Base-by-base conservation (phyloP, 2,113 vertebrate species). In the Pedetes capensis region DNA sequence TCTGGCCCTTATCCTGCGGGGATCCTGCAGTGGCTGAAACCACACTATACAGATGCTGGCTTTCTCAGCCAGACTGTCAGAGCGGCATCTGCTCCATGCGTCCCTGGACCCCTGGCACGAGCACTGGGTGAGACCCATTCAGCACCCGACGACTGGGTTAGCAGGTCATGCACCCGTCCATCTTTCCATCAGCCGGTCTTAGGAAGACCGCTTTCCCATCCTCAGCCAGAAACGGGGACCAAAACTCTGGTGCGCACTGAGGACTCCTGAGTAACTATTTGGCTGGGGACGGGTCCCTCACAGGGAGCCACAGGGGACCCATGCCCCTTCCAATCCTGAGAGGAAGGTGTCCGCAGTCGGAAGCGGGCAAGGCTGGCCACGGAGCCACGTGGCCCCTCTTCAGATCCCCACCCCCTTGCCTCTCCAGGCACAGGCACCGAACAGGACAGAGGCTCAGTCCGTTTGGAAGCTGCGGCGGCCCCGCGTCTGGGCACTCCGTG, bases 371-470 rank as follows among this genome's bases (percentile, higher is more conserved):
- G n/a, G 78, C 23, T 1, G 1, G n/a, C 27, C 44, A 34, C 42
- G 7, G 44, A 5, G 76, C 37, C 27, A 39, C 5, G 16, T 0
- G 0, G 12, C 4, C n/a, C 83, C 2, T 13, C 0, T 13, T 20
- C 7, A 1, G n/a, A 66, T 47, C 13, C 44, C 37, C 14, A 0
- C 27, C 44, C 22, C 42, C 12, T 6, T 5, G 8, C 20, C 66
- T 47, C 83, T 37, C 14, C 17, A 0, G 7, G 68, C 5, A 20
- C 0, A 1, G 27, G n/a, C 5, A 3, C 42, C 25, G 8, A 8
- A 47, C 6, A 23, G 63, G 22, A 85, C 25, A 51, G 69, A 71
- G 29, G 27, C 34, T 34, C 9, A 2, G 42, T 0, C 0, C 10
- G 72, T n/a, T n/a, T n/a, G n/a, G n/a, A n/a, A 22, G 8, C 61